Conservation (phyloP, 2,888 invertebrate genomes). For the Pyrrhia umbra region DNA sequence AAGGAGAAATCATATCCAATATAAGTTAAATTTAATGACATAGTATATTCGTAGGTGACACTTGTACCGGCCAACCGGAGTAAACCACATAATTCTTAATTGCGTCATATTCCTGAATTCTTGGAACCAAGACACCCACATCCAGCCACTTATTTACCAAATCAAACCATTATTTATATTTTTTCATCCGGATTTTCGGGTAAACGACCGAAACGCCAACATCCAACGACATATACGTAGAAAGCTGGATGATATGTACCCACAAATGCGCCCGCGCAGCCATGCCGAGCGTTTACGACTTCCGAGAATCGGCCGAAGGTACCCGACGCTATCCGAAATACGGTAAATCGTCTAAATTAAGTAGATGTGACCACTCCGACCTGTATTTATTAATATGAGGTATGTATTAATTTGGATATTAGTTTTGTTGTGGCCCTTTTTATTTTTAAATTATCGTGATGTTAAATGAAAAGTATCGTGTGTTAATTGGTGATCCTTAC, state of each 20-base stretch:
- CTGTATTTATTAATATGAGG: conserved; percentile 67
- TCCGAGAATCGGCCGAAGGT: conserved; percentile 76
- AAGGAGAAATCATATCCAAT: not conserved
- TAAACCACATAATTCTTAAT: conserved; percentile 11
- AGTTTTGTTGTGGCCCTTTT: conserved; percentile 48
- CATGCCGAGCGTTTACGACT: conserved; percentile 77
- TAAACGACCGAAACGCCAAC: conserved; percentile 63
- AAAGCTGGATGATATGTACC: conserved; percentile 75
- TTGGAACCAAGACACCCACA: conserved; percentile 52
- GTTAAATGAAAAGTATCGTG: conserved; percentile 55
- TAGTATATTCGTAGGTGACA: conserved; percentile 12
- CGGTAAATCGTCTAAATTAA: conserved; percentile 84
- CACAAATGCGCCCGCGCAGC: conserved; percentile 72
- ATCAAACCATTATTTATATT: conserved; percentile 59
- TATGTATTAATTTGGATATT: conserved; percentile 64
- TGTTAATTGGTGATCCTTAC: conserved; percentile 57
- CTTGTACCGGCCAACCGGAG: conserved; percentile 2
- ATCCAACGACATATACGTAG: conserved; percentile 71
- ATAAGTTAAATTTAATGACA: not conserved
- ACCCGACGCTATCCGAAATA: conserved; percentile 75
- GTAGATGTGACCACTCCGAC: conserved; percentile 73
- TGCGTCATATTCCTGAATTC: conserved; percentile 41
- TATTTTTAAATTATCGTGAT: conserved; percentile 58
- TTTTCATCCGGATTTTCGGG: conserved; percentile 52
- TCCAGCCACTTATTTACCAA: conserved; percentile 44